phyloP scores from a whole-genome alignment of 1,140 invertebrate genomes.

The Whitmania pigra region DNA sequence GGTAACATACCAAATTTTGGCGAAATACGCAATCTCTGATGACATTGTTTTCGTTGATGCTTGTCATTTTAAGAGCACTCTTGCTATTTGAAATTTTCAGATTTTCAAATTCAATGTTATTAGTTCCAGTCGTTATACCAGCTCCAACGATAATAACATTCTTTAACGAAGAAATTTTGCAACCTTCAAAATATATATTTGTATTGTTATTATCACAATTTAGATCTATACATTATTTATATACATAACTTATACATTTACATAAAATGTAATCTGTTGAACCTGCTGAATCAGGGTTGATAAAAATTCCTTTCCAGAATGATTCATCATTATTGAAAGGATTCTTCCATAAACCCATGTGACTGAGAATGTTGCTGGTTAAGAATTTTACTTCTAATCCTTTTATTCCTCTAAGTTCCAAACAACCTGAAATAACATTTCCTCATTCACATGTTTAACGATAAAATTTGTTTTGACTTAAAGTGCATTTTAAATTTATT shows the following conservation, averaged over 20 bases:
- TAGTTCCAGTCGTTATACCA: neutral
- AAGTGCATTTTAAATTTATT: no score
- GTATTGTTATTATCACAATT: neutral
- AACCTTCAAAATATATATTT: neutral
- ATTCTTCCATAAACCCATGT: neutral
- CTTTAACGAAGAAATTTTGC: neutral
- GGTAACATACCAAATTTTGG: neutral
- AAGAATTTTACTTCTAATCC: slow-evolving; percentile 10
- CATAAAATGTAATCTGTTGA: neutral
- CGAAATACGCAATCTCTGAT: neutral
- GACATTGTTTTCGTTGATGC: neutral
- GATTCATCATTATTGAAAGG: neutral
- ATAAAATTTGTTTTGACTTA: no score
- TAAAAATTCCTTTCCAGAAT: neutral
- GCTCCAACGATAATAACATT: neutral
- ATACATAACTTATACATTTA: no score
- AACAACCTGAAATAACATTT: neutral
- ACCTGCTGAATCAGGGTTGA: neutral
- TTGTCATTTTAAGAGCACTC: neutral
- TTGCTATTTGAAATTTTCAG: slow-evolving; percentile 3
- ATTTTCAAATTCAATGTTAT: neutral
- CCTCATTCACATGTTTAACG: no score
- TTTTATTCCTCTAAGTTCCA: slow-evolving; percentile 3
- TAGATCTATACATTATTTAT: no score
- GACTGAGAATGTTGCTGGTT: slow-evolving; percentile 1